Evolutionary conservation across 2,888 invertebrate genomes (phyloP), one percentile per base, ranked within the genome.

Genomic region (Syrista parreyssii): DNA sequence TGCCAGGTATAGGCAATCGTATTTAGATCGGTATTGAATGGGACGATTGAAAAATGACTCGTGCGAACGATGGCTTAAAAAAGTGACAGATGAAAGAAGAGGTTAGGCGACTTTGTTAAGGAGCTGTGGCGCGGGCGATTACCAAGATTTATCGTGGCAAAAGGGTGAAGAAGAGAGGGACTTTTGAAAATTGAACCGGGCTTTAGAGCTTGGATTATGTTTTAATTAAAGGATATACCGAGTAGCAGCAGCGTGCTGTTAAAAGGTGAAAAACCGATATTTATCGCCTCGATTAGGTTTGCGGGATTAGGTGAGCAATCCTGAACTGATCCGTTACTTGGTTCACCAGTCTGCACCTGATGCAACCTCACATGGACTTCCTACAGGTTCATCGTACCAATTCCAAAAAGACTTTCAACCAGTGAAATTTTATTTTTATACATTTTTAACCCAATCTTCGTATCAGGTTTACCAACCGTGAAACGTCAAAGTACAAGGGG

Each of bases 191-290:
- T 83, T 84, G 81, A 82, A 84, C 82, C 79, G 30, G 77, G 77
- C 82, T 82, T 85, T 89, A 85, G 86, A 79, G 83, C 82, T 76
- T 79, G 89, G 89, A 89, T 89, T 89, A 89, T 86, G 80, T 88
- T 89, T 88, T 88, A 89, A 89, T 89, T 89, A 89, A 82, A 84
- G 82, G 82, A 82, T 84, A 55, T 55, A 82, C 82, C 78, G 84
- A 84, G 77, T 79, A 85, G 81, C 81, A 84, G 77, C 80, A 85
- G 81, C 81, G 80, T 79, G 77, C 79, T 81, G 86, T 82, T 84
- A 81, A 87, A 86, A 83, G 82, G 78, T 74, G 75, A 81, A 83
- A 82, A 78, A 80, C 77, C 77, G 83, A 88, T 88, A 88, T 89
- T 89, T 89, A 88, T 88, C 79, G 82, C 82, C 79, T 40, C 40